Conservation (phyloP, 2,113 vertebrate species). For the Boleophthalmus pectinirostris region DNA sequence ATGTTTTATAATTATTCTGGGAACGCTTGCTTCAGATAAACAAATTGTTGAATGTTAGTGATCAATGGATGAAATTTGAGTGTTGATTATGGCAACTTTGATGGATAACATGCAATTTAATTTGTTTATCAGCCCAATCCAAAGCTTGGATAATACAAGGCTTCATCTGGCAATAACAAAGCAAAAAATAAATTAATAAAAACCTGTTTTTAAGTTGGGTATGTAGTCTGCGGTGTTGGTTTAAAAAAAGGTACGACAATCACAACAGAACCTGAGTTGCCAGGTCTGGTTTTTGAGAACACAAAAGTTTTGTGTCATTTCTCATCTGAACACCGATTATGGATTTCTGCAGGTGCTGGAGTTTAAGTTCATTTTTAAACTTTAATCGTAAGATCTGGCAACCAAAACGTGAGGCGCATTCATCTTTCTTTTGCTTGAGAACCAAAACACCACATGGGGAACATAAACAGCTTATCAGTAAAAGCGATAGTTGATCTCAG, state of each 20-base stretch:
- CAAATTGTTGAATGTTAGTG: background rate
- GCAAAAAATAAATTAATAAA: background rate
- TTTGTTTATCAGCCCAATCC: background rate
- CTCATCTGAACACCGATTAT: too few species aligned
- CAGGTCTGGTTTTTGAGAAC: too few species aligned
- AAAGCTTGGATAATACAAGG: background rate
- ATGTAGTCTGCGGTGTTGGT: too few species aligned
- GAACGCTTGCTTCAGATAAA: background rate
- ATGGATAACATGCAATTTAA: background rate
- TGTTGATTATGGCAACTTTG: background rate
- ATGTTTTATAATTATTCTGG: background rate
- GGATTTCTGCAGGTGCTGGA: too few species aligned
- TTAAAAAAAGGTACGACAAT: too few species aligned
- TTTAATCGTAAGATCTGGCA: background rate
- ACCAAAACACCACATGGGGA: background rate
- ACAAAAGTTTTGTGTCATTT: too few species aligned
- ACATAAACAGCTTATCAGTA: background rate
- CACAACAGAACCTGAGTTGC: too few species aligned
- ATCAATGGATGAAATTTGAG: background rate
- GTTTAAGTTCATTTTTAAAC: background rate
- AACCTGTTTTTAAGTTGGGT: too few species aligned
- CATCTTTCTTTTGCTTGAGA: background rate
- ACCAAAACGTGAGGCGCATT: background rate
- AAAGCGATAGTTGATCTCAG: background rate
- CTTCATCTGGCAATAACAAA: background rate